A percentile compares a stretch with the other conserved stretches of the same genome.
Conservation (phyloP, 2,113 vertebrate genomes). For the Dipodomys ordii region DNA sequence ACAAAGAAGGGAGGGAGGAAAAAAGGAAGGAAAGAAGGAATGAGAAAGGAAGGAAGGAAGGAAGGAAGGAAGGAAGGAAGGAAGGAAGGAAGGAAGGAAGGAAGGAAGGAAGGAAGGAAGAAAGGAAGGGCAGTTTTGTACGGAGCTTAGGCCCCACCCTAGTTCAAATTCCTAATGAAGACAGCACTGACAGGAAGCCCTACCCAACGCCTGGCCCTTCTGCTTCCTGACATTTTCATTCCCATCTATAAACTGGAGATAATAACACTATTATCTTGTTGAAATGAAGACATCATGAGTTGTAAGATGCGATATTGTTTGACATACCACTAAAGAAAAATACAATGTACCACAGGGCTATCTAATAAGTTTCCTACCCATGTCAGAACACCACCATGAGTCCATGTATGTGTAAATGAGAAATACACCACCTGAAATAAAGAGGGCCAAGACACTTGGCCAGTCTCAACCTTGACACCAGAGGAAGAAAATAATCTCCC, state of each 20-base stretch:
- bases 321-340: neutral
- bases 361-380: neutral
- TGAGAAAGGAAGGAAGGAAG: too few relatives aligned
- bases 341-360: neutral
- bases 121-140: too few relatives aligned
- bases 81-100: too few relatives aligned
- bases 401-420: neutral
- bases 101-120: too few relatives aligned
- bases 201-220: neutral
- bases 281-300: neutral
- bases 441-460: neutral
- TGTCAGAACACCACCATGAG: neutral
- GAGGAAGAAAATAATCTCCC: neutral
- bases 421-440: neutral
- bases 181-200: neutral
- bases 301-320: neutral
- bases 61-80: too few relatives aligned
- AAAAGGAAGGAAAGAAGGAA: too few relatives aligned
- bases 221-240: neutral
- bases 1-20: too few relatives aligned
- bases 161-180: neutral
- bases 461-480: neutral
- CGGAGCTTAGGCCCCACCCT: neutral
- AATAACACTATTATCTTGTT: neutral
- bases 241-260: neutral